phyloP scores from a whole-genome alignment of 2,888 invertebrate genomes.

The Apamea anceps region DNA sequence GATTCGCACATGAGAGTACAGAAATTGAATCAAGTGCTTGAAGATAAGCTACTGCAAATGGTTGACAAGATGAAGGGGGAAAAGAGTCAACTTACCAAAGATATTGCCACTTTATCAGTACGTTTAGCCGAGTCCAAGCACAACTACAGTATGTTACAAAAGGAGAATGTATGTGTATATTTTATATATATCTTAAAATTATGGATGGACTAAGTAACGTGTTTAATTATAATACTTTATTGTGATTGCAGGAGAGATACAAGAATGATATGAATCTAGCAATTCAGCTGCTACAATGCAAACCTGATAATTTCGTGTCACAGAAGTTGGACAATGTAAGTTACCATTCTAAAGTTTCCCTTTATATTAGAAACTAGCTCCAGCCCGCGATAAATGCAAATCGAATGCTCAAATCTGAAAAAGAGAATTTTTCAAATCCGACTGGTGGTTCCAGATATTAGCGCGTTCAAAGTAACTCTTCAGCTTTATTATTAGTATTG shows the following conservation, averaged over 20 bases:
- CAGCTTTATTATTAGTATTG: too few species aligned
- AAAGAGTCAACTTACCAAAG: constrained; percentile 95
- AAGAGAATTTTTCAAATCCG: too few species aligned
- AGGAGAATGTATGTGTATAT: constrained; percentile 94
- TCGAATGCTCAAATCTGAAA: too few species aligned
- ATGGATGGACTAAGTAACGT: not conserved
- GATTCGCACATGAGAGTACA: constrained; percentile 98
- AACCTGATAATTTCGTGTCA: constrained; percentile 97
- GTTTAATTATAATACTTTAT: not conserved
- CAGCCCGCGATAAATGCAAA: too few species aligned
- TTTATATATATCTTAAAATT: constrained; percentile 1
- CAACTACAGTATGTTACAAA: constrained; percentile 94
- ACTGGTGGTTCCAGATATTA: too few species aligned
- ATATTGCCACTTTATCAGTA: constrained; percentile 95
- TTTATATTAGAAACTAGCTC: too few species aligned
- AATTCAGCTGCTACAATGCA: constrained; percentile 98
- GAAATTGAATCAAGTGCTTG: constrained; percentile 97
- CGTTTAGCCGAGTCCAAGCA: constrained; percentile 96
- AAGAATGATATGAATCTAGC: constrained; percentile 98
- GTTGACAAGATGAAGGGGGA: constrained; percentile 98
- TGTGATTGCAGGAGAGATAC: constrained; percentile 95
- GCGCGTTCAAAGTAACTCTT: too few species aligned
- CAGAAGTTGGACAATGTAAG: constrained; percentile 97
- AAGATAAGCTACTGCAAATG: constrained; percentile 97
- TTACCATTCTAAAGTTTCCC: constrained; percentile 66